Evolutionary conservation across 1,140 invertebrate species (phyloP), one percentile per base, ranked within the genome.

Genomic region (Caenorhabditis brenneri): DNA sequence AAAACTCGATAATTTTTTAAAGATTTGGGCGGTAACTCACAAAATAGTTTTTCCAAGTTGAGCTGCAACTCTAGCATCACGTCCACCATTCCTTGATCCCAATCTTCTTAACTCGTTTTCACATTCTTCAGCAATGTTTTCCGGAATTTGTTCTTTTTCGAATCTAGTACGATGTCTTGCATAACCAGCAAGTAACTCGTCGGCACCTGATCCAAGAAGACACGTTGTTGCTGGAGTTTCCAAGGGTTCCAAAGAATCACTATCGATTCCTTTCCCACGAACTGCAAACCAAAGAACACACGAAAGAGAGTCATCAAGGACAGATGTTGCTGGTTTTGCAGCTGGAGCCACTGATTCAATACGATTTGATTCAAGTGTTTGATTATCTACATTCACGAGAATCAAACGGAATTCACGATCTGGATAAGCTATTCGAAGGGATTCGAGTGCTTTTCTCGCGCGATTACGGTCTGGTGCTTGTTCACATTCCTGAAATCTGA

Each of bases 251-350:
- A 12, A 5, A 29, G 36, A 42, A 9, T 46, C 49, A 53, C 36
- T 55, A 53, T 46, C 51, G 10, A 39, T 81, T 0, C 95, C 94
- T 87, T 92, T 86, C 10, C 94, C 95, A 89, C 94, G 92, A 78
- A 95, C 94, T 53, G 96, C 96, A 94, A 98, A 99, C 96, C 96
- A 99, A 24, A 98, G 92, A 42, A 96, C 96, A 92, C 95, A 96
- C n/a, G 93, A 93, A 42, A 99, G 93, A 91, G 95, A 97, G 91
- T 99, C 97, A 92, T 99, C 97, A 19, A 99, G 91, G 49, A 99
- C 94, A 12, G 95, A 96, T 84, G 93, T 79, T 27, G 90, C 85
- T 5, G 92, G 92, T 29, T 22, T 15, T 24, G 84, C 82, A 22
- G 69, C 80, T 19, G 29, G 12, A 29, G 51, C 24, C 0, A 53